Conservation (phyloP, 1,140 invertebrate species). For the Trichonephila clavata region DNA sequence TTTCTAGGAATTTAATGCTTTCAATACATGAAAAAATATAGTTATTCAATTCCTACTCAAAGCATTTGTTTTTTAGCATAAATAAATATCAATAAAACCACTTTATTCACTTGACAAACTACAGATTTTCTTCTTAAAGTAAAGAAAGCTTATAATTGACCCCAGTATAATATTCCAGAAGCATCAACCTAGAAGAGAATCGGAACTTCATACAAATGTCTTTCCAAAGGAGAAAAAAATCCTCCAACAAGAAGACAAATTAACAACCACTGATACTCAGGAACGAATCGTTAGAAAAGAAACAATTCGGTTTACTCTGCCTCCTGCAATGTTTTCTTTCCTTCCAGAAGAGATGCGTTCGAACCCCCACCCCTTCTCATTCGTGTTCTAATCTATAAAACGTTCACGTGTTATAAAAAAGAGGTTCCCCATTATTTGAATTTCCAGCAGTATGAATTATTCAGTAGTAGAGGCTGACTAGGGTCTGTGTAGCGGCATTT, state of each 20-base stretch:
- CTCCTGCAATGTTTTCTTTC: neutral
- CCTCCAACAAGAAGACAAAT: conserved; percentile 20
- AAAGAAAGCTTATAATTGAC: too few relatives aligned
- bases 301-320: conserved; percentile 42
- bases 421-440: conserved; percentile 67
- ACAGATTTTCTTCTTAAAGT: neutral
- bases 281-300: conserved; percentile 20
- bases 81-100: too few relatives aligned
- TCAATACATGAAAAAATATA: too few relatives aligned
- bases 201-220: neutral
- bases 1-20: too few relatives aligned
- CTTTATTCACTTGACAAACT: too few relatives aligned
- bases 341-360: neutral
- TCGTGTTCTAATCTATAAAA: conserved; percentile 70
- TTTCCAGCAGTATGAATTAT: conserved; percentile 71
- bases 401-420: conserved; percentile 73
- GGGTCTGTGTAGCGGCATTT: conserved; percentile 59
- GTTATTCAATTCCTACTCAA: too few relatives aligned
- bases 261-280: conserved; percentile 55
- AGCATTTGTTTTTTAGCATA: too few relatives aligned
- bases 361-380: neutral
- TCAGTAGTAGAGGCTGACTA: conserved; percentile 56
- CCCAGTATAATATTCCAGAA: neutral
- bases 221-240: neutral
- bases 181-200: neutral